Evolutionary conservation across 1,140 invertebrate genomes (phyloP), one percentile per base, ranked within the genome.

Genomic region (Achatina immaculata): DNA sequence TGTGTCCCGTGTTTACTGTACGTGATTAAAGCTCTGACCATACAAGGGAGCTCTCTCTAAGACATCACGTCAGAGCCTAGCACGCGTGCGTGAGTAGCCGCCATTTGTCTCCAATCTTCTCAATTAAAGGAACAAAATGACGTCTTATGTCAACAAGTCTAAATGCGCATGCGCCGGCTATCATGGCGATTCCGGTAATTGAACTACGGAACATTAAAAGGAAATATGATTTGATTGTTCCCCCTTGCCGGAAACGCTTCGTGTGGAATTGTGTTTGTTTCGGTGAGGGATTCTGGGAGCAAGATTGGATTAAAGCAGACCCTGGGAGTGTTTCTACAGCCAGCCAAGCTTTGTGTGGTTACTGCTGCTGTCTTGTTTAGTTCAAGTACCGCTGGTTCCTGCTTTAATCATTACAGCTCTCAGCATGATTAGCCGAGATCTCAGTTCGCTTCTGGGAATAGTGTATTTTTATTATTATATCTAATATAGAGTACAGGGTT

Each of bases 161-260:
- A 74, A 45, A 74, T 43, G 72, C 72, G 45, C 72, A 74, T 55
- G 72, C 72, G 72, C 72, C 42, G 28, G 45, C 43, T 45, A 74
- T 74, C 72, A 74, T 6, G 72, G 43, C 43, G 43, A 51, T 51
- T 40, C 72, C 72, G 72, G 72, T 74, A 74, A 74, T 74, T 74
- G 72, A 74, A 74, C 42, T 74, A 74, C 36, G 72, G 48, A 43
- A 74, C 72, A 74, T 74, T 74, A 74, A 74, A 74, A 74, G 72
- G 72, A 74, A 74, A 74, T 74, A 74, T 51, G 72, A 74, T 74
- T 45, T 74, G 72, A 74, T 74, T 74, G 72, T 74, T 43, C 51
- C 72, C 45, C 72, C 21, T 21, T 69, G 45, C 43, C 42, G 72
- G 72, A 74, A 74, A 55, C 72, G 40, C 28, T 45, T 51, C 72